Percentiles rank a stretch among this genome's conserved stretches.
phyloP scores from a whole-genome alignment of 2,888 invertebrate species.

The Apodemia hepburni region DNA sequence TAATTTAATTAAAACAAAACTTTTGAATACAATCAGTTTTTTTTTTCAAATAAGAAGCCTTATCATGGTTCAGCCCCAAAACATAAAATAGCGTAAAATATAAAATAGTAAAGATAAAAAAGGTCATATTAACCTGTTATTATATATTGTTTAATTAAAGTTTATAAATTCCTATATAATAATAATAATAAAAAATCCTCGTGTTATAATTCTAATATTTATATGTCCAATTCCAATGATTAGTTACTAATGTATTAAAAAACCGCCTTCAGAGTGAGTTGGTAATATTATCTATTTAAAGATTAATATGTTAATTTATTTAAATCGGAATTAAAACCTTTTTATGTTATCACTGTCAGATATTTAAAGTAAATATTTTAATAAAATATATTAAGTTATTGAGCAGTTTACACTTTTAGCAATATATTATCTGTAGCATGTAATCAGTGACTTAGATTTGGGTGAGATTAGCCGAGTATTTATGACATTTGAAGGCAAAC shows the following conservation, averaged over 20 bases:
- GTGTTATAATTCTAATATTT: background rate
- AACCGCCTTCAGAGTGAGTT: background rate
- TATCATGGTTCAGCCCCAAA: no score
- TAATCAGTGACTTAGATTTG: constrained; percentile 18
- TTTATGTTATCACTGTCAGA: background rate
- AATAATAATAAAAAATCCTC: background rate
- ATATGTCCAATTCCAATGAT: background rate
- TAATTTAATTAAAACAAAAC: no score
- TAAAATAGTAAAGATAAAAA: no score
- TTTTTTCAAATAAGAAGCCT: no score
- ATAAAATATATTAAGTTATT: background rate
- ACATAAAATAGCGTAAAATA: no score
- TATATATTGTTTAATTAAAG: no score
- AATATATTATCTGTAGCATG: constrained; percentile 12
- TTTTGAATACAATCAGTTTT: no score
- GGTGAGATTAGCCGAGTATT: constrained; percentile 18
- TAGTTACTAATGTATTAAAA: constrained; percentile 1
- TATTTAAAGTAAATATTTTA: background rate
- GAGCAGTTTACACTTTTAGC: constrained; percentile 2
- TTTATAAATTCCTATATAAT: no score
- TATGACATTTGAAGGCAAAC: constrained; percentile 18
- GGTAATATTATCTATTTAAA: background rate
- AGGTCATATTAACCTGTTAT: no score
- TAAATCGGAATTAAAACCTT: constrained; percentile 6
- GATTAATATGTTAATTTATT: constrained; percentile 8